A percentile compares a stretch with the other conserved stretches of the same genome.
phyloP scores from a whole-genome alignment of 1,140 invertebrate species.

The Nautilus pompilius region DNA sequence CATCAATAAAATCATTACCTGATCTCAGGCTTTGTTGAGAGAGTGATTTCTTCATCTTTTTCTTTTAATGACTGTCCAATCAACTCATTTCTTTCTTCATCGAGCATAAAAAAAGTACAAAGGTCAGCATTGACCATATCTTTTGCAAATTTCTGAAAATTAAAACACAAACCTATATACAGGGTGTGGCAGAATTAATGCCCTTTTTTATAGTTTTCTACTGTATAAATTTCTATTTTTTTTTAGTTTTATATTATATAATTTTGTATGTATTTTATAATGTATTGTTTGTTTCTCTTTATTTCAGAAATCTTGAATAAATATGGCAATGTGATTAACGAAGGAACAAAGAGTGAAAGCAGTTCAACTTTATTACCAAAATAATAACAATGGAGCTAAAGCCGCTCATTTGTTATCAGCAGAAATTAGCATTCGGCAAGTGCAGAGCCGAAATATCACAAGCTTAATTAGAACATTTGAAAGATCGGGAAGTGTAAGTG shows the following conservation, averaged over 20 bases:
- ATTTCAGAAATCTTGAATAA: constrained; percentile 1
- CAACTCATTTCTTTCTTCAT: constrained; percentile 67
- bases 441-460: constrained; percentile 1
- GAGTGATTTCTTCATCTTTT: too few species aligned
- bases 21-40: too few species aligned
- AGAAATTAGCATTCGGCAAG: background rate
- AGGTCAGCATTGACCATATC: constrained; percentile 74
- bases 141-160: constrained; percentile 67
- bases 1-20: too few species aligned
- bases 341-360: constrained; percentile 1
- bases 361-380: background rate
- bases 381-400: constrained; percentile 1
- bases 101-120: constrained; percentile 71
- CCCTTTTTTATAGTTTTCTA: too few species aligned
- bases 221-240: too few species aligned
- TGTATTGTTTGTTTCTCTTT: background rate
- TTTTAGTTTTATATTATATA: too few species aligned
- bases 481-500: background rate
- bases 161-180: background rate
- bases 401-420: background rate
- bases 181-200: too few species aligned
- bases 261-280: too few species aligned
- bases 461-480: constrained; percentile 4
- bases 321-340: background rate
- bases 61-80: too few species aligned